Evolutionary conservation across 2,888 invertebrate species (phyloP), one percentile per base, ranked within the genome.

Genomic region (Mamestra brassicae): DNA sequence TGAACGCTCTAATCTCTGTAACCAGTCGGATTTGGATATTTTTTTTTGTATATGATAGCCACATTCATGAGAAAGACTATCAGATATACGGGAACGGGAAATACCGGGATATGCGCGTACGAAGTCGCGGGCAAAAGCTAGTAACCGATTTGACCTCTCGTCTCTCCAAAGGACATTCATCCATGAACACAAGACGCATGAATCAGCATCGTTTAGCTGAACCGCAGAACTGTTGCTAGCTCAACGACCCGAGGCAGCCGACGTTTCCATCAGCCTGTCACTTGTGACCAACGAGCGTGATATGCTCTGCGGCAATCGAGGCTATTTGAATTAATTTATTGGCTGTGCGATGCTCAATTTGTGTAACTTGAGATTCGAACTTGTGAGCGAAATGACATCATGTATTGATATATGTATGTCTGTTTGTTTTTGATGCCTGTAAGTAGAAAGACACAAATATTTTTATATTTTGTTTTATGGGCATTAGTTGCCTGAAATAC

Each of bases 321-420:
- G 17, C 66, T 70, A 58, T 81, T 85, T 66, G 58, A 54, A 62
- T 34, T 55, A 74, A 84, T 81, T 84, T 84, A 81, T 81, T 84
- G 76, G 69, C 62, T 60, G 26, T 10, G 8, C 26, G 17, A 54
- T 55, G 55, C 11, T 69, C 65, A 74, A 80, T 68, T 80, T 68
- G 52, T 80, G 84, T 74, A 65, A 73, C n/a, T 47, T 84, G 73
- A 73, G 64, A 63, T 42, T 68, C 10, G 11, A 54, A 54, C 15
- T 42, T 73, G 17, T n/a, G 11, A 60, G 47, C 15, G 10, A 62
- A 76, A 66, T 81, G 52, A 77, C 63, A 63, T 78, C 68, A 82
- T 50, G 17, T 26, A 57, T 58, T 26, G 70, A 58, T 78, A 47
- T 26, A 36, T n/a, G 47, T 26, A 36, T n/a, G 47, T n/a, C 2